Percentiles rank a stretch among this genome's conserved stretches.
Evolutionary conservation across 1,140 invertebrate species (phyloP).

Genomic region (Pogonomyrmex barbatus): DNA sequence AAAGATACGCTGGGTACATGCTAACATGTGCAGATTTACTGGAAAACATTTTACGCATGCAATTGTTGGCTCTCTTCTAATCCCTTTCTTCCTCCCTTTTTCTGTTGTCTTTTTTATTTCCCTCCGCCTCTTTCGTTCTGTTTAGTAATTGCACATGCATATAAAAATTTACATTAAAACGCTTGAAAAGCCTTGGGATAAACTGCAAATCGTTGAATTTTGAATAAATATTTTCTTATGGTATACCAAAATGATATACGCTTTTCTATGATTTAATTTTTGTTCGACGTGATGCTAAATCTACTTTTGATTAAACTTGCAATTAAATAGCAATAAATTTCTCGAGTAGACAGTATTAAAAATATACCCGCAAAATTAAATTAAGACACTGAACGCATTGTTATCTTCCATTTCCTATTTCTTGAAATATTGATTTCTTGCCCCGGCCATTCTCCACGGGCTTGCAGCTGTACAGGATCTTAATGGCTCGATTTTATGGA

Average conservation of each 20-base stretch:
- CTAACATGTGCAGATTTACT: slow-evolving; percentile 41
- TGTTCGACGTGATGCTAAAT: not conserved
- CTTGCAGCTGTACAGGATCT: slow-evolving; percentile 38
- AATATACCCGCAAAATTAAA: slow-evolving; percentile 1
- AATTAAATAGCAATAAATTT: slow-evolving; percentile 35
- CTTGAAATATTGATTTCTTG: slow-evolving; percentile 35
- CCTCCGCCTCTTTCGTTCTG: not conserved
- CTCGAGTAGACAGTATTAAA: not conserved
- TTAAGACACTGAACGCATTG: not conserved
- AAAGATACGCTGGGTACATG: slow-evolving; percentile 28
- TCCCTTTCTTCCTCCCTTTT: not conserved
- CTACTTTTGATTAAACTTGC: not conserved
- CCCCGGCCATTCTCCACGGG: not conserved
- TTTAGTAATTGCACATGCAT: slow-evolving; percentile 23
- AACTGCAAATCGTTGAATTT: not conserved
- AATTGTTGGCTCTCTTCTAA: slow-evolving; percentile 16
- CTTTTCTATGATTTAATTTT: slow-evolving; percentile 14
- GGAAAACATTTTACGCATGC: slow-evolving; percentile 35
- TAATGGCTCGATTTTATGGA: slow-evolving; percentile 52
- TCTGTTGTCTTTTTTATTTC: not conserved
- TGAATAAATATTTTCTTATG: slow-evolving; percentile 44
- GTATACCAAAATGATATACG: not conserved
- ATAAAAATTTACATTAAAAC: slow-evolving; percentile 41
- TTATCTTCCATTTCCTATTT: slow-evolving; percentile 27
- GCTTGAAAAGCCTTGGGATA: not conserved